A percentile compares a stretch with the other conserved stretches of the same genome.
phyloP scores from a whole-genome alignment of 2,797 vertebrate species.

The Onychomys torridus region DNA sequence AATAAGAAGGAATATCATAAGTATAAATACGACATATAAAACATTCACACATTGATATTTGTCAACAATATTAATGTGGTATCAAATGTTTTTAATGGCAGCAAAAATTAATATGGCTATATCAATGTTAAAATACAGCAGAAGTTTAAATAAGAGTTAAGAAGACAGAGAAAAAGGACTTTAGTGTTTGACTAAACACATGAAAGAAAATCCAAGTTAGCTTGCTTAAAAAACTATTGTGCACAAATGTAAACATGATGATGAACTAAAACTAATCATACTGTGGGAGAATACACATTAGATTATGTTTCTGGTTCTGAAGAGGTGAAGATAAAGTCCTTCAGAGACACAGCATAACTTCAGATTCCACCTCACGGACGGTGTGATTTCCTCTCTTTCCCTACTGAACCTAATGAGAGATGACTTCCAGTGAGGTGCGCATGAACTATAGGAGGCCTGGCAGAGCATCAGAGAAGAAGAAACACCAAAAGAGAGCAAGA shows the following conservation, averaged over 20 bases:
- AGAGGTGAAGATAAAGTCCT: background rate
- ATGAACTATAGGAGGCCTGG: rapidly evolving
- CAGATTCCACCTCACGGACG: background rate
- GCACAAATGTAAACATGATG: background rate
- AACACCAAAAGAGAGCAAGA: too few species aligned
- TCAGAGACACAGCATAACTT: background rate
- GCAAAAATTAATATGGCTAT: background rate
- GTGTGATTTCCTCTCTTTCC: rapidly evolving
- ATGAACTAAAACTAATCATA: too few species aligned
- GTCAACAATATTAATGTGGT: background rate
- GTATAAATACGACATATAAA: rapidly evolving
- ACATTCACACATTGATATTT: background rate
- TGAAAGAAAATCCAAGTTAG: background rate
- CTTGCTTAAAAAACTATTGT: background rate
- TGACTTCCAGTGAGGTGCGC: too few species aligned
- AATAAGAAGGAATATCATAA: background rate
- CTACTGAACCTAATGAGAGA: background rate
- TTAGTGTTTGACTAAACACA: background rate
- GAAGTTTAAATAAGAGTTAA: background rate
- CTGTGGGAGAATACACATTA: background rate
- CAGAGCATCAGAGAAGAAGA: background rate
- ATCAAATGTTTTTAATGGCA: background rate
- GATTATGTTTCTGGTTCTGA: background rate
- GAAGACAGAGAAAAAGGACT: background rate
- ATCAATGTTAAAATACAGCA: too few species aligned